A percentile compares a stretch with the other conserved stretches of the same genome.
These are phyloP conservation scores for Ellobius talpinus DNA, from an alignment of 2,113 vertebrate genomes.

Conservation along the genomic window DNA sequence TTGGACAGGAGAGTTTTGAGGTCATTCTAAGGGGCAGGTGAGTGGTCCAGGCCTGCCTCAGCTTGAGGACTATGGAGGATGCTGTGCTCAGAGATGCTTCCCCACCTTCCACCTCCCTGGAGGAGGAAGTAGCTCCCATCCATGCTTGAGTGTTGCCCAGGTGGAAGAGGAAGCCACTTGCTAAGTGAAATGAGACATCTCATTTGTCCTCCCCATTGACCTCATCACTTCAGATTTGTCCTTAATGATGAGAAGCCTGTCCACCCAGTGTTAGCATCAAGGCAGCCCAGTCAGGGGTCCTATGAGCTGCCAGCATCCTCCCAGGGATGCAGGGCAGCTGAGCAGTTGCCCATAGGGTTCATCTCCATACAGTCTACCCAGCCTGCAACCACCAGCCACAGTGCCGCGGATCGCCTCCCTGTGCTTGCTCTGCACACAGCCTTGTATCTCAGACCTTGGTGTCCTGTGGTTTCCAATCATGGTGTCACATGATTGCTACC, in stretches of 20 bases:
- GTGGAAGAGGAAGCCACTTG: background rate
- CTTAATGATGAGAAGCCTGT: background rate
- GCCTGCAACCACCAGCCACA: background rate
- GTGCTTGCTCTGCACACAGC: fast-evolving
- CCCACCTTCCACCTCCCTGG: background rate
- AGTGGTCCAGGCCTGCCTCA: background rate
- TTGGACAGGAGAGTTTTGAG: background rate
- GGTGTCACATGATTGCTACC: fast-evolving
- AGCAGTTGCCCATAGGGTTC: background rate
- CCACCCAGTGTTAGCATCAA: background rate
- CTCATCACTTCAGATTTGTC: background rate
- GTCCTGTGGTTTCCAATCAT: fast-evolving
- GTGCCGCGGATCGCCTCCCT: no score
- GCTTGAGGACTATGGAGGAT: background rate
- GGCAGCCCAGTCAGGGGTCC: background rate
- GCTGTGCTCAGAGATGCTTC: background rate
- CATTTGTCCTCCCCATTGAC: background rate
- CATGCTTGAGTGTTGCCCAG: fast-evolving
- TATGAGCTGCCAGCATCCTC: fast-evolving
- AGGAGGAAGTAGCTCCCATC: background rate
- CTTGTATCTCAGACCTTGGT: background rate
- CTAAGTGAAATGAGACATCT: background rate
- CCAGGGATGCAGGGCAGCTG: background rate
- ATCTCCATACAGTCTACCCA: background rate
- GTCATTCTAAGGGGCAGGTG: background rate